These are phyloP conservation scores for Crotalus horridus DNA, from an alignment of 2,113 vertebrate species.

Conservation along the genomic window DNA sequence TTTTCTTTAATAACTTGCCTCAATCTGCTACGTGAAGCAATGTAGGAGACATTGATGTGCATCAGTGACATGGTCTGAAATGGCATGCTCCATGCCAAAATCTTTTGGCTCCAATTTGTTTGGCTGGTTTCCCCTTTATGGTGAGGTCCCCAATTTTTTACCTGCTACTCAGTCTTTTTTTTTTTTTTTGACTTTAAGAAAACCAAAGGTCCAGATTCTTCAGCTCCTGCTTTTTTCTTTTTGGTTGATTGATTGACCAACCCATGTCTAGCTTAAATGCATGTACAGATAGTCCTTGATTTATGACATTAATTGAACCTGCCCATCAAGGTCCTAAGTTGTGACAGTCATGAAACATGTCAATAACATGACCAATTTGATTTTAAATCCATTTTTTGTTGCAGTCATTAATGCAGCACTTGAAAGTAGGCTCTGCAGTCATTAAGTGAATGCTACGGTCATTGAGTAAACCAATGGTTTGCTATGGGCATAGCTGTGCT, in stretches of 20 bases:
- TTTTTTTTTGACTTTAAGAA: neutral
- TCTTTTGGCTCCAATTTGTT: neutral
- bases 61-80: neutral
- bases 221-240: neutral
- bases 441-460: too few species aligned
- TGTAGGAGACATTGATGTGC: neutral
- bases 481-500: too few species aligned
- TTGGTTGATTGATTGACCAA: neutral
- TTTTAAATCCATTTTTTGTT: neutral
- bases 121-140: neutral
- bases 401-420: neutral
- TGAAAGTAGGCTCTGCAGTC: neutral
- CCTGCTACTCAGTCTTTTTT: neutral
- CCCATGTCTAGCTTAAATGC: neutral
- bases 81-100: neutral
- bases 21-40: neutral
- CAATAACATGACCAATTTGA: neutral
- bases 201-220: neutral
- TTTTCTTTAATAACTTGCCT: neutral
- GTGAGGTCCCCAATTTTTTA: neutral
- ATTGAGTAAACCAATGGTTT: too few species aligned
- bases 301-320: neutral
- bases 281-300: neutral
- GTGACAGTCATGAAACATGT: neutral
- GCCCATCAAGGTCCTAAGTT: neutral